Base-by-base conservation (phyloP, 1,140 invertebrate species). In the Catajapyx aquilonaris region DNA sequence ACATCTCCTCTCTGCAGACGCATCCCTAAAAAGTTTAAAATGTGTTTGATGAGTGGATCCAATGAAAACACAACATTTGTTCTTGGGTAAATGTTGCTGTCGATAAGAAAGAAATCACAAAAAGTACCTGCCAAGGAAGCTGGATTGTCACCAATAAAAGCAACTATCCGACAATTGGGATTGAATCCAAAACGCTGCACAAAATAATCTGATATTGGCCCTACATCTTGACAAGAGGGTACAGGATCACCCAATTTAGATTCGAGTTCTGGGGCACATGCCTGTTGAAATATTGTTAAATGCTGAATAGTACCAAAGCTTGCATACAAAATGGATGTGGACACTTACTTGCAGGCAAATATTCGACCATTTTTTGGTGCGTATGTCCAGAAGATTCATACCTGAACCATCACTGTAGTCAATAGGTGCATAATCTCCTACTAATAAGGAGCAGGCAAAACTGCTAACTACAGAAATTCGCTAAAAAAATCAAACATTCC, bases 301-400 rank as follows among this genome's bases (percentile, higher is more conserved):
- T 15, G 21, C 22, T 19, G 31, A 22, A 18, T 25, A n/a, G n/a
- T n/a, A n/a, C n/a, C n/a, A n/a, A n/a, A n/a, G n/a, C n/a, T n/a
- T n/a, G n/a, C n/a, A n/a, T n/a, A n/a, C n/a, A n/a, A n/a, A n/a
- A n/a, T n/a, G n/a, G n/a, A n/a, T n/a, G n/a, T 20, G 4, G 39
- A 40, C 17, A 51, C 46, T 47, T 42, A 72, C 78, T 57, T 85
- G 64, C 4, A 93, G 53, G 49, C 83, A 74, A 16, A 65, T 50
- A 20, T 69, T 52, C 40, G 72, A 66, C 91, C 88, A 96, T 28
- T 62, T 60, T 61, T 80, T 81, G 0, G 54, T 68, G 21, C 58
- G 64, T 25, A 96, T 85, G 55, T 96, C 73, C 39, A 97, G 59
- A 11, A 97, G 62, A 60, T 97, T 96, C 88, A 94, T 97, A 20